Conservation (phyloP, 2,888 invertebrate species). For the Eristalis arbustorum region DNA sequence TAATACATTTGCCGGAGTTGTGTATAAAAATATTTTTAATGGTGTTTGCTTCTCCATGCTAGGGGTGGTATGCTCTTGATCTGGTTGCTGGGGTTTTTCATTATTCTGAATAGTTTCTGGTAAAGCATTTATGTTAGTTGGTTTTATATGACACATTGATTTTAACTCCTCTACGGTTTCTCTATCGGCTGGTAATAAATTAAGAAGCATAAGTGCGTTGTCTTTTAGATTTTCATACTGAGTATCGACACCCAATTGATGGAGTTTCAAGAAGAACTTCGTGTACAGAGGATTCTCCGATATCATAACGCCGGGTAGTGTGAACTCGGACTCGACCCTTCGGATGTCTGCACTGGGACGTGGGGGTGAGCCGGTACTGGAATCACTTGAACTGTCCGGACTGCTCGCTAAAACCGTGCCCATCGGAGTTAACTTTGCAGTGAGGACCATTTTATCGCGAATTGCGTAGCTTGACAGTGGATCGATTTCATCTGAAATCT, state of each 20-base stretch:
- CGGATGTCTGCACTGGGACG: slow-evolving; percentile 89
- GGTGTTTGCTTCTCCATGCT: slow-evolving; percentile 38
- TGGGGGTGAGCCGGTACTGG: slow-evolving; percentile 95
- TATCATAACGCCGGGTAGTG: slow-evolving; percentile 95
- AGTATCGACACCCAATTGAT: slow-evolving; percentile 92
- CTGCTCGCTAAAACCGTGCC: slow-evolving; percentile 88
- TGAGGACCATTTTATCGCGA: slow-evolving; percentile 91
- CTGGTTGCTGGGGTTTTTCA: slow-evolving; percentile 21
- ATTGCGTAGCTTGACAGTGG: slow-evolving; percentile 92
- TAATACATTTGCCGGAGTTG: slow-evolving; percentile 87
- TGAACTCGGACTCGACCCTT: slow-evolving; percentile 91
- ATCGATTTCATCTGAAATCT: slow-evolving; percentile 92
- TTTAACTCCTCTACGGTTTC: slow-evolving; percentile 80
- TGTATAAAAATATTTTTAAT: slow-evolving; percentile 34
- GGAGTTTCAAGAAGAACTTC: slow-evolving; percentile 91
- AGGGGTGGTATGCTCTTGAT: slow-evolving; percentile 24
- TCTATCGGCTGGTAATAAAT: slow-evolving; percentile 80
- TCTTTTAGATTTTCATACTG: slow-evolving; percentile 91
- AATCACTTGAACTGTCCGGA: slow-evolving; percentile 96
- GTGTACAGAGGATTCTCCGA: slow-evolving; percentile 89
- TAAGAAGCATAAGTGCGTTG: slow-evolving; percentile 81
- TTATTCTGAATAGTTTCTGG: slow-evolving; percentile 25
- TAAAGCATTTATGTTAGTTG: slow-evolving; percentile 15
- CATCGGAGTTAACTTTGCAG: slow-evolving; percentile 88
- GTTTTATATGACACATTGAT: slow-evolving; percentile 76